phyloP scores from a whole-genome alignment of 2,113 vertebrate genomes.

The human region GRCh38 chr12:76820501-76821000 shows the following conservation, averaged over 20 bases:
- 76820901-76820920: slow-evolving; percentile 50
- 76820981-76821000: slow-evolving; percentile 66
- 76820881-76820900: slow-evolving; percentile 68
- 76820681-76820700: slow-evolving; percentile 28
- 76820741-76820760: not conserved
- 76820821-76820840: slow-evolving; percentile 70
- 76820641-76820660: slow-evolving; percentile 38
- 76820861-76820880: slow-evolving; percentile 47
- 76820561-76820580: slow-evolving; percentile 35
- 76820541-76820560: slow-evolving; percentile 9
- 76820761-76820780: slow-evolving; percentile 38
- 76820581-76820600: slow-evolving; percentile 22
- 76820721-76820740: not conserved
- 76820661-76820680: slow-evolving; percentile 50
- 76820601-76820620: slow-evolving; percentile 46
- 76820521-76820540: slow-evolving; percentile 28
- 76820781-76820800: slow-evolving; percentile 43
- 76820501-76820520: slow-evolving; percentile 10
- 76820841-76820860: slow-evolving; percentile 19
- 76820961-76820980: slow-evolving; percentile 67
- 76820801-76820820: slow-evolving; percentile 19
- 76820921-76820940: slow-evolving; percentile 26
- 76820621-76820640: slow-evolving; percentile 40
- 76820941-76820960: slow-evolving; percentile 67
- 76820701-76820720: slow-evolving; percentile 44